Evolutionary conservation across 2,113 vertebrate species (phyloP).

Genomic region (Ammodytes marinus): DNA sequence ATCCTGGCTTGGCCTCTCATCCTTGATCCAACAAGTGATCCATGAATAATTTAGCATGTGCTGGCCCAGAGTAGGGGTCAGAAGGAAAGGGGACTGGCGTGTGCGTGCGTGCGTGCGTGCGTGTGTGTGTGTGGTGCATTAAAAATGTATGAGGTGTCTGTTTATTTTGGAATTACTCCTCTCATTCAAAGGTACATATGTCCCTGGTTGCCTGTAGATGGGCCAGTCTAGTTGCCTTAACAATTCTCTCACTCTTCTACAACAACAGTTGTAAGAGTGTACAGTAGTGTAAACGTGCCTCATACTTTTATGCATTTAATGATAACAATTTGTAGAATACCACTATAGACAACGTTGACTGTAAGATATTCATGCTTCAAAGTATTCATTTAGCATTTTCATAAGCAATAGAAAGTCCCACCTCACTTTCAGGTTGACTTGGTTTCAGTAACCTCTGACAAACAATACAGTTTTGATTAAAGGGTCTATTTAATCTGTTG

Average conservation of each 20-base stretch:
- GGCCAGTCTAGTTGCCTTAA: background rate
- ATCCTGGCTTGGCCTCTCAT: constrained; percentile 55
- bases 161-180: constrained; percentile 63
- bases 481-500: background rate
- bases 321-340: background rate
- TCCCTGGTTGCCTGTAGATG: constrained; percentile 18
- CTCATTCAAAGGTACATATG: constrained; percentile 49
- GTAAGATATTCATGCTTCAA: background rate
- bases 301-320: background rate
- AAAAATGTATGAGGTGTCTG: constrained; percentile 70
- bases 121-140: constrained; percentile 38
- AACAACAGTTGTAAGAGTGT: background rate
- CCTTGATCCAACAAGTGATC: constrained; percentile 72
- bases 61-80: constrained; percentile 50
- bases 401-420: background rate
- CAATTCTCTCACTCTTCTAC: background rate
- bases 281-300: background rate
- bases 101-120: background rate
- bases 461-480: background rate
- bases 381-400: background rate
- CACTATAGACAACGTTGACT: background rate
- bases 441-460: background rate
- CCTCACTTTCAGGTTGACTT: background rate
- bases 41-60: constrained; percentile 79
- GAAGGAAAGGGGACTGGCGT: constrained; percentile 37